phyloP scores from a whole-genome alignment of 2,113 vertebrate species.

The Campylorhamphus procurvoides region DNA sequence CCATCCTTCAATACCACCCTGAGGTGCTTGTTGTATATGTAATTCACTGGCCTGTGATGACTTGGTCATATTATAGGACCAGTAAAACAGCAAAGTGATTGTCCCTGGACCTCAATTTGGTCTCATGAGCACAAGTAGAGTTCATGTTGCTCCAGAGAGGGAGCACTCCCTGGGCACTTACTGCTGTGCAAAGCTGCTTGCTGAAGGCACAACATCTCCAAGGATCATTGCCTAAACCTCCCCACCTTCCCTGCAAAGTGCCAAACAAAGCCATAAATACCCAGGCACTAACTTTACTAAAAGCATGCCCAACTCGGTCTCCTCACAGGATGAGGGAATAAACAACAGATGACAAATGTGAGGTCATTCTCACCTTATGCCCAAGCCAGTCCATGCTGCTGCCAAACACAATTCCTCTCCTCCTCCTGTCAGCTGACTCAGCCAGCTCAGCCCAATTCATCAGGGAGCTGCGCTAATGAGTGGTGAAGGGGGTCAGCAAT shows the following conservation, averaged over 20 bases:
- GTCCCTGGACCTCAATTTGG: background rate
- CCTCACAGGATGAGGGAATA: background rate
- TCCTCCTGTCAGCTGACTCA: background rate
- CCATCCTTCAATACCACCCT: background rate
- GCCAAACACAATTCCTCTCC: background rate
- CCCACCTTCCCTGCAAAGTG: background rate
- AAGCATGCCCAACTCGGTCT: background rate
- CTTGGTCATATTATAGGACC: accelerated
- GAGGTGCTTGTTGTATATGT: too few species aligned
- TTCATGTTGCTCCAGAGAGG: background rate
- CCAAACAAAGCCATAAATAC: background rate
- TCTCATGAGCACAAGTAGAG: background rate
- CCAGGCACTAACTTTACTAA: background rate
- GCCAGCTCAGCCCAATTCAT: background rate
- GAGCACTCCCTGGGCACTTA: background rate
- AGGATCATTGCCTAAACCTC: background rate
- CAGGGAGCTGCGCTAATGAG: background rate
- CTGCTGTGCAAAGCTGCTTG: background rate
- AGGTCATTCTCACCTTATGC: background rate
- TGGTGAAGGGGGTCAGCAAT: background rate
- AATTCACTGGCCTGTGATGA: background rate
- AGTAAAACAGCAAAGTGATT: background rate
- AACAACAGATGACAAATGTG: background rate
- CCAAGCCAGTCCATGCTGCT: background rate
- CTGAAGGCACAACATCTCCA: background rate